Evolutionary conservation across 2,797 vertebrate species (phyloP), one percentile per base, ranked within the genome.

Genomic region (Gambusia yucatana): DNA sequence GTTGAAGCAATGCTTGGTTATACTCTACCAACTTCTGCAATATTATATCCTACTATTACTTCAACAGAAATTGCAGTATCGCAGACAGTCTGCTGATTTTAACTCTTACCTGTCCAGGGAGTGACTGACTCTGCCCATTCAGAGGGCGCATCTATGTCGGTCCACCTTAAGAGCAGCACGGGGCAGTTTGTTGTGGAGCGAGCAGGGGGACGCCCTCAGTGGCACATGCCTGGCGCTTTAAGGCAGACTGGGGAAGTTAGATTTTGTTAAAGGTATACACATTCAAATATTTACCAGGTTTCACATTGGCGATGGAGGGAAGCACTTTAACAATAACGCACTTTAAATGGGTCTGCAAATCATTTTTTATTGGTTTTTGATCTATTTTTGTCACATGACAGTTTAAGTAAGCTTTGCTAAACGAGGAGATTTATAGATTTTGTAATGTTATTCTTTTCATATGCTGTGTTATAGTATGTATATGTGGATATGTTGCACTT

Each of bases 191-290:
- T 94, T 95, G 94, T 95, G 94, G 92, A 55, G 93, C 84, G 86
- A 91, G 82, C 90, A 93, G 92, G 95, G 95, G 96, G 95, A 94
- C 95, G 96, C 94, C 91, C 95, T 94, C 93, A 90, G 90, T 80
- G 28, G 88, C 95, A 95, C 95, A 96, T 93, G 96, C 95, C 93
- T 95, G 93, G 94, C 95, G 93, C 96, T 96, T 96, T 96, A 96
- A 96, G 96, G 95, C 95, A 93, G 96, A 96, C 96, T 96, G 96
- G 93, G 86, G 84, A 91, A 94, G 94, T 96, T 96, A 88, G 74
- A 88, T 86, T 83, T 71, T 82, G 88, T 96, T 96, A 96, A 96
- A 96, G 95, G 95, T 41, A 92, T 92, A 96, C 77, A 69, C 93
- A 81, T 89, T 91, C 82, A 83, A 82, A 81, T 81, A 71, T 77